Percentiles rank a stretch among this genome's conserved stretches.
phyloP scores from a whole-genome alignment of 2,797 vertebrate genomes.

The Danio albolineatus region DNA sequence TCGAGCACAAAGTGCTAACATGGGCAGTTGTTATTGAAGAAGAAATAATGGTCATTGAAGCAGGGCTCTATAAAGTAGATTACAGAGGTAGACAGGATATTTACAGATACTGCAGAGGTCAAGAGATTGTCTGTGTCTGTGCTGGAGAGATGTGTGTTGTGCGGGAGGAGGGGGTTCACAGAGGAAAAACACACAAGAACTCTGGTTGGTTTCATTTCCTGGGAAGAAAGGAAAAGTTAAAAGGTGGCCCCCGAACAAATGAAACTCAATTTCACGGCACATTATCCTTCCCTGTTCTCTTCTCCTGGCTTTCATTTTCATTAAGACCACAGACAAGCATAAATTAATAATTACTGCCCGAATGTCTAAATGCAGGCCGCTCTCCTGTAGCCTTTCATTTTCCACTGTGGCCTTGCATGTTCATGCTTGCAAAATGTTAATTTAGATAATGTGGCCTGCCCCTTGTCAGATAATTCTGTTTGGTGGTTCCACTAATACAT shows the following conservation, averaged over 20 bases:
- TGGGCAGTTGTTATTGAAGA: conserved; percentile 62
- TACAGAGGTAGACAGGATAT: conserved; percentile 65
- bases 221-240: conserved; percentile 88
- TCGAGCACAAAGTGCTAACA: conserved; percentile 54
- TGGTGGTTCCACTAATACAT: conserved; percentile 97
- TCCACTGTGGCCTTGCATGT: conserved; percentile 91
- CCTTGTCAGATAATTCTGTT: conserved; percentile 96
- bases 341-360: conserved; percentile 99
- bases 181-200: conserved; percentile 66
- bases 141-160: conserved; percentile 58
- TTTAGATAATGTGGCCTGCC: conserved; percentile 97
- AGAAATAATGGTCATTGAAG: conserved; percentile 63
- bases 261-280: conserved; percentile 99
- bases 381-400: conserved; percentile 85
- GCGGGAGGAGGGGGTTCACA: conserved; percentile 60
- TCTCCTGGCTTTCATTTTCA: conserved; percentile 99
- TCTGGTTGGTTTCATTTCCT: conserved; percentile 85
- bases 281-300: conserved; percentile 99
- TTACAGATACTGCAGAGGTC: conserved; percentile 68
- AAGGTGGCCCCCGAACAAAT: conserved; percentile 96
- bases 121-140: conserved; percentile 61
- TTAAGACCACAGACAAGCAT: conserved; percentile 99
- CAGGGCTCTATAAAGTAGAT: conserved; percentile 64
- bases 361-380: conserved; percentile 97
- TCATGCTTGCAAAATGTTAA: conserved; percentile 99